These are phyloP conservation scores for Sterrhoptilus dennistouni DNA, from an alignment of 2,113 vertebrate species.

Conservation along the genomic window DNA sequence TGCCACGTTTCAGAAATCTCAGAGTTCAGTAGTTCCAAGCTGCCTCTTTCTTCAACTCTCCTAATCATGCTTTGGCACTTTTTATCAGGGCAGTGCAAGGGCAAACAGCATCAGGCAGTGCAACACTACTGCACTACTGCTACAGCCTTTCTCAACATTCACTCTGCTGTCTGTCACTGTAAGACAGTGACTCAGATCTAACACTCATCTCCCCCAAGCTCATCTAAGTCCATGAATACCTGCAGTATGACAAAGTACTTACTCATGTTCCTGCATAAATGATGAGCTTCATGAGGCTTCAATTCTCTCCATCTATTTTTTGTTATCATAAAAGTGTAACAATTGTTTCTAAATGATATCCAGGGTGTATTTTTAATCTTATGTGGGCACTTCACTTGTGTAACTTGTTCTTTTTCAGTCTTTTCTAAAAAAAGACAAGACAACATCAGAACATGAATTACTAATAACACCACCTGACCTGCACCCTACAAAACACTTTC, in stretches of 20 bases:
- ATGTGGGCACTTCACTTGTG: constrained; percentile 84
- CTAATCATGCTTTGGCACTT: neutral
- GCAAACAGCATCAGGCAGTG: neutral
- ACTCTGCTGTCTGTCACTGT: neutral
- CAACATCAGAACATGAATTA: neutral
- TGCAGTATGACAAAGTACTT: constrained; percentile 51
- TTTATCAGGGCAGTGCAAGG: neutral
- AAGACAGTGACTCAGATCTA: neutral
- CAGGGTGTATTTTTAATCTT: constrained; percentile 86
- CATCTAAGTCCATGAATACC: neutral
- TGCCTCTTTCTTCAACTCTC: neutral
- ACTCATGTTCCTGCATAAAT: constrained; percentile 84
- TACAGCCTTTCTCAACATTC: neutral
- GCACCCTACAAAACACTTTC: neutral
- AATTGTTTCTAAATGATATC: constrained; percentile 90
- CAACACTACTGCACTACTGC: neutral
- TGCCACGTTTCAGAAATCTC: neutral
- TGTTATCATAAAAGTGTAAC: constrained; percentile 87
- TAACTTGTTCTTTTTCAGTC: constrained; percentile 61
- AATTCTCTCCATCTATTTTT: constrained; percentile 75
- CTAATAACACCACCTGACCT: neutral
- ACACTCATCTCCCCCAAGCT: neutral
- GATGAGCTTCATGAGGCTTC: constrained; percentile 55
- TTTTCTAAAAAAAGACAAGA: constrained; percentile 71
- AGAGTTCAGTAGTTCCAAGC: neutral